phyloP scores from a whole-genome alignment of 2,797 vertebrate species.

The Urocyon cinereoargenteus region DNA sequence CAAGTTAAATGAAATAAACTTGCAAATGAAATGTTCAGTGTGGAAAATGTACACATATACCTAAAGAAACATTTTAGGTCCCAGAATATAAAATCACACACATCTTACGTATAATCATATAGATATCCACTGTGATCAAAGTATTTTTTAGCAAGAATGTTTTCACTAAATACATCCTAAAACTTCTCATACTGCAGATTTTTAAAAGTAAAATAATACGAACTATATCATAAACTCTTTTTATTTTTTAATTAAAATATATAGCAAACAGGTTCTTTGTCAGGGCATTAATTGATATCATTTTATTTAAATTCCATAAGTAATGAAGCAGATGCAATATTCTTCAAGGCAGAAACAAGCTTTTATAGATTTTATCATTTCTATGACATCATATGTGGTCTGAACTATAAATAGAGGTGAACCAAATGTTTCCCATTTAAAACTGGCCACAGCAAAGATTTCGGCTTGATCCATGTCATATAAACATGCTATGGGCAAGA shows the following conservation, averaged over 20 bases:
- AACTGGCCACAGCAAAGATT: conserved; percentile 77
- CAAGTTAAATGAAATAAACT: not conserved
- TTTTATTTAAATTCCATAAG: conserved; percentile 63
- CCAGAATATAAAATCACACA: not conserved
- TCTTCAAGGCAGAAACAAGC: conserved; percentile 72
- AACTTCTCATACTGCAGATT: conserved; percentile 3
- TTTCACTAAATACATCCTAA: conserved; percentile 36
- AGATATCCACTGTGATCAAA: conserved; percentile 38
- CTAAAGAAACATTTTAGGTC: not conserved
- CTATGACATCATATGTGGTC: conserved; percentile 82
- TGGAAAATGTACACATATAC: not conserved
- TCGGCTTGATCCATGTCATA: conserved; percentile 72
- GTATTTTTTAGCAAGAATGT: conserved; percentile 49
- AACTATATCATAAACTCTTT: not conserved
- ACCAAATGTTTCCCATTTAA: conserved; percentile 82
- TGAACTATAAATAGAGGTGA: conserved; percentile 66
- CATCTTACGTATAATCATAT: not conserved
- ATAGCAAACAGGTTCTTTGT: conserved; percentile 4
- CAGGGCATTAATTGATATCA: conserved; percentile 60
- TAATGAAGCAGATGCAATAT: conserved; percentile 67
- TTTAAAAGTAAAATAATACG: conserved; percentile 75
- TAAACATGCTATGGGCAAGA: conserved; percentile 83
- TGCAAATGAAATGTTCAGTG: not conserved
- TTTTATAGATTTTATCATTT: conserved; percentile 79
- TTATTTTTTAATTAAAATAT: conserved; percentile 38